phyloP scores from a whole-genome alignment of 2,113 vertebrate genomes.

The Grammomys dolichurus region DNA sequence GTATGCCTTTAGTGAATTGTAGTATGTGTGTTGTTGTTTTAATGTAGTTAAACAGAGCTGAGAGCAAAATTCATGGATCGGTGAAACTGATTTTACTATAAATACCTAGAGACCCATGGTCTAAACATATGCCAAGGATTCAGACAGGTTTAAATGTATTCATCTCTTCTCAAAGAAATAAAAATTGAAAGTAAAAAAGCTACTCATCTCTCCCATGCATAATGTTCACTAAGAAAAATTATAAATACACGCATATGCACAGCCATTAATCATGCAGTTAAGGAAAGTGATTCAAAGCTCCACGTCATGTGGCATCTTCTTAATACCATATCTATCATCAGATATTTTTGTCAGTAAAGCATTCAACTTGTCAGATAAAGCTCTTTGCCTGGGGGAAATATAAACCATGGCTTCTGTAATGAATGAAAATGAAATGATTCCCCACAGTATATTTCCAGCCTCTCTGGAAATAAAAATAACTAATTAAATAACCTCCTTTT shows the following conservation, averaged over 20 bases:
- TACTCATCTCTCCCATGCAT: conserved; percentile 1
- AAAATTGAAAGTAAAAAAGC: not conserved
- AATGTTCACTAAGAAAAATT: conserved; percentile 54
- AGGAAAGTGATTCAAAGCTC: conserved; percentile 63
- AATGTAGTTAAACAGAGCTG: not conserved
- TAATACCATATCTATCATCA: conserved; percentile 68
- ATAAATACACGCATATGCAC: conserved; percentile 23
- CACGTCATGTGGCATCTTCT: conserved; percentile 44
- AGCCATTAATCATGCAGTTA: conserved; percentile 60
- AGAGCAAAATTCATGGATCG: not conserved
- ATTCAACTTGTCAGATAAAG: conserved; percentile 72
- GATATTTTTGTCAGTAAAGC: conserved; percentile 68
- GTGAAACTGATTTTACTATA: not conserved
- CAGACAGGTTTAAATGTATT: not conserved
- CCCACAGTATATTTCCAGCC: conserved; percentile 42
- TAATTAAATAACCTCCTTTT: conserved; percentile 73
- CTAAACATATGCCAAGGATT: not conserved
- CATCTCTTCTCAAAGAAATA: not conserved
- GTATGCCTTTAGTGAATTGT: not conserved
- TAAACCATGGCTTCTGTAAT: conserved; percentile 65
- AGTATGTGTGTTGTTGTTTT: not conserved
- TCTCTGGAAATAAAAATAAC: conserved; percentile 71
- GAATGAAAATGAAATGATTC: conserved; percentile 77
- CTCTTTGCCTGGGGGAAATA: conserved; percentile 68
- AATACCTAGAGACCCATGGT: not conserved